These are phyloP conservation scores for Eutolmus rufibarbis DNA, from an alignment of 2,888 invertebrate species.

Conservation along the genomic window DNA sequence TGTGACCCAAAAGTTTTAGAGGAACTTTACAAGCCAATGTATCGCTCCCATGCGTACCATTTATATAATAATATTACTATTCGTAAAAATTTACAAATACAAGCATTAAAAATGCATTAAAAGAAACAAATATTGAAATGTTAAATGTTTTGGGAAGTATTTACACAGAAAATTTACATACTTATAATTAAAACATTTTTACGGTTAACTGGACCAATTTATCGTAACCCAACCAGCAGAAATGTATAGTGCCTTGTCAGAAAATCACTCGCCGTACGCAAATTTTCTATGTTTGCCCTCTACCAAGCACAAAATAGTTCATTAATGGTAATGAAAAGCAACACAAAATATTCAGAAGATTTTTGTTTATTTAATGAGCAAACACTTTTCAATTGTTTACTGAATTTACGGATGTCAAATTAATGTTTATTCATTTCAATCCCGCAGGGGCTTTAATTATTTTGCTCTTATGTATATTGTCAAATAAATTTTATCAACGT, in stretches of 20 bases:
- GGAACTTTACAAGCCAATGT: neutral
- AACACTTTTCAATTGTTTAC: neutral
- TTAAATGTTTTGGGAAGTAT: neutral
- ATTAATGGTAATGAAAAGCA: neutral
- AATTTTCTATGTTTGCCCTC: neutral
- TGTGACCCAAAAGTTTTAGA: neutral
- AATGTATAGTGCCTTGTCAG: neutral
- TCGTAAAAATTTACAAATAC: neutral
- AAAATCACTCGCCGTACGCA: neutral
- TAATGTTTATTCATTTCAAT: neutral
- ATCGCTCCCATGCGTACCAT: neutral
- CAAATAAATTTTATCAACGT: conserved; percentile 1
- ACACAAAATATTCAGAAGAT: neutral
- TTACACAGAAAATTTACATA: neutral
- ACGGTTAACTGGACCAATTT: neutral
- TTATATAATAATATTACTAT: neutral
- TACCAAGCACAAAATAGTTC: neutral
- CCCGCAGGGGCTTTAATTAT: neutral
- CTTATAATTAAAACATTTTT: neutral
- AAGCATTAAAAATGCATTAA: neutral
- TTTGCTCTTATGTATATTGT: conserved; percentile 15
- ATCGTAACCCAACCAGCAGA: neutral
- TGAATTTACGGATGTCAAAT: neutral
- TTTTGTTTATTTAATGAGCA: neutral
- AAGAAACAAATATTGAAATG: neutral